phyloP scores from a whole-genome alignment of 2,113 vertebrate genomes.

The Macaca nemestrina region DNA sequence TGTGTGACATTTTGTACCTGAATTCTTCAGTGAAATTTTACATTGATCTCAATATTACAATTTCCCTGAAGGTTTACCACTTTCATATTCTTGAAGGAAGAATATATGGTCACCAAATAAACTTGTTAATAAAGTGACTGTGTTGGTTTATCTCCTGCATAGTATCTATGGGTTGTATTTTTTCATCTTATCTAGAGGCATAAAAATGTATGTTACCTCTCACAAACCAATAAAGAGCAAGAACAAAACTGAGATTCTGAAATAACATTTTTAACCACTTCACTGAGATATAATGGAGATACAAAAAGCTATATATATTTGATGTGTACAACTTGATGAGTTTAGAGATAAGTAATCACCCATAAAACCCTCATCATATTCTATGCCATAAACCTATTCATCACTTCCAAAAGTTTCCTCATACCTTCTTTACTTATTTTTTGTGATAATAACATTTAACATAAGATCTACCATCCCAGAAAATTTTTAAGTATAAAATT shows the following conservation, averaged over 20 bases:
- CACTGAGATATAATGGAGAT: background rate
- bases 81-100: constrained; percentile 40
- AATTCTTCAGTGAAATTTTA: constrained; percentile 1
- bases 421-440: background rate
- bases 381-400: background rate
- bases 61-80: background rate
- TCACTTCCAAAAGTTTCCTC: background rate
- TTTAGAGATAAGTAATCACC: background rate
- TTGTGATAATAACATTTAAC: background rate
- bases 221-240: background rate
- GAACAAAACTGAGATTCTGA: background rate
- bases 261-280: background rate
- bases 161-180: background rate
- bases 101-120: background rate
- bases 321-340: background rate
- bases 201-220: background rate
- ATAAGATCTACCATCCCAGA: background rate
- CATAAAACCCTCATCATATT: background rate
- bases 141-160: background rate
- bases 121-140: constrained; percentile 19
- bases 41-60: constrained; percentile 12
- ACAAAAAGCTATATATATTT: background rate
- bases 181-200: background rate
- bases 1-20: background rate
- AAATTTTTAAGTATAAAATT: background rate